A percentile compares a stretch with the other conserved stretches of the same genome.
These are phyloP conservation scores for Hyles euphorbiae DNA, from an alignment of 1,140 invertebrate genomes.

Conservation along the genomic window DNA sequence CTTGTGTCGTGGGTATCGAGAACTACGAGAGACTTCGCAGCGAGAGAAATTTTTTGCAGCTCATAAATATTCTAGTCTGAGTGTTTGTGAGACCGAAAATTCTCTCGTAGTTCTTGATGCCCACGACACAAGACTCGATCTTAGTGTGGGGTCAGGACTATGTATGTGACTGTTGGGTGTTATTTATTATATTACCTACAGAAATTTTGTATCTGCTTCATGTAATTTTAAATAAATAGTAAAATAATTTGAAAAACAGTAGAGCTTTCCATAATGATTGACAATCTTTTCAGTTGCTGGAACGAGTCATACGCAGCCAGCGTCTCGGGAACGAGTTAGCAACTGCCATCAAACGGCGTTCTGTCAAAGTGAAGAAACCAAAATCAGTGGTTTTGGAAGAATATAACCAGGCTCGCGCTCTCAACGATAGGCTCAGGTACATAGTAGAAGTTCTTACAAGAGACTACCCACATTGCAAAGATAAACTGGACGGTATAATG, in stretches of 20 bases:
- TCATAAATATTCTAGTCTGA: too few relatives aligned
- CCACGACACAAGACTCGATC: too few relatives aligned
- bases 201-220: too few relatives aligned
- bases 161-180: too few relatives aligned
- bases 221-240: too few relatives aligned
- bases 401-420: constrained; percentile 35
- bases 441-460: constrained; percentile 31
- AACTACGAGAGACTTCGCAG: too few relatives aligned
- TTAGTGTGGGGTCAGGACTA: too few relatives aligned
- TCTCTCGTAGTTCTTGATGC: too few relatives aligned
- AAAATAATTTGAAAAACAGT: background rate
- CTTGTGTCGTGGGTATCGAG: too few relatives aligned
- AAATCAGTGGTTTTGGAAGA: constrained; percentile 41
- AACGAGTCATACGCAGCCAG: constrained; percentile 58
- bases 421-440: constrained; percentile 44
- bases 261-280: background rate
- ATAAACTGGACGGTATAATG: constrained; percentile 35
- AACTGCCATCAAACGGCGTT: constrained; percentile 48
- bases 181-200: too few relatives aligned
- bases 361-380: constrained; percentile 39
- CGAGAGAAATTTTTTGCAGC: too few relatives aligned
- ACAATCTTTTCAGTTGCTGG: constrained; percentile 42
- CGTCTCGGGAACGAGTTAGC: constrained; percentile 49
- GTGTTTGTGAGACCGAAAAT: too few relatives aligned
- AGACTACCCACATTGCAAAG: constrained; percentile 47